Conservation (phyloP, 2,113 vertebrate genomes). For the Sturnus vulgaris region DNA sequence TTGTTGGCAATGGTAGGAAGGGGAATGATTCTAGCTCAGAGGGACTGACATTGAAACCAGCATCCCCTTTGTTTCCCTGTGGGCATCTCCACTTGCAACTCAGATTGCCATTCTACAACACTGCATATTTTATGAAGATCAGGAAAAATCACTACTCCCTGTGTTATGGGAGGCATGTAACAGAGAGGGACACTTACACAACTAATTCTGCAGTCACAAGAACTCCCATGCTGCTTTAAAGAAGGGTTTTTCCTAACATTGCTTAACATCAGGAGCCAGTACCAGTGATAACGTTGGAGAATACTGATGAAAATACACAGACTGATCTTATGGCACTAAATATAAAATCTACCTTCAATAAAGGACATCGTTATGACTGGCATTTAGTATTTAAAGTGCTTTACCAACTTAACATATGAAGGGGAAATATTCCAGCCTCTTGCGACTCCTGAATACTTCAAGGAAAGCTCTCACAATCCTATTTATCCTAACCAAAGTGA, state of each 20-base stretch:
- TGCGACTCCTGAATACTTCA: not conserved
- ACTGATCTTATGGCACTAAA: not conserved
- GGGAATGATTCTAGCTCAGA: not conserved
- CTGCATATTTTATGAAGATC: not conserved
- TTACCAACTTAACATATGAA: not conserved
- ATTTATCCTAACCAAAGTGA: not conserved
- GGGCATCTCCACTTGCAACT: not conserved
- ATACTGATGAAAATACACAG: not conserved
- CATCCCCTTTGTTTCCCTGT: not conserved
- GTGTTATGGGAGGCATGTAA: not conserved
- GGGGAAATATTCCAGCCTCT: not conserved
- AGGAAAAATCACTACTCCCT: not conserved
- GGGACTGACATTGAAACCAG: not conserved
- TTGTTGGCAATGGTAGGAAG: not conserved
- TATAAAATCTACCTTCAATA: not conserved
- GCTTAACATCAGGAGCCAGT: not conserved
- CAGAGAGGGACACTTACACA: not conserved
- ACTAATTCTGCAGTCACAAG: not conserved
- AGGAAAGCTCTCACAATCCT: not conserved
- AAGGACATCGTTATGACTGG: not conserved
- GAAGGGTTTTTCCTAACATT: not conserved
- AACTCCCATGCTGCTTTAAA: not conserved
- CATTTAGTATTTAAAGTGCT: not conserved
- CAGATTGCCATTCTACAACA: not conserved
- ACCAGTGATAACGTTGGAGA: not conserved